These are phyloP conservation scores for Acanthurus leucopareius DNA, from an alignment of 2,797 vertebrate species.

Conservation along the genomic window DNA sequence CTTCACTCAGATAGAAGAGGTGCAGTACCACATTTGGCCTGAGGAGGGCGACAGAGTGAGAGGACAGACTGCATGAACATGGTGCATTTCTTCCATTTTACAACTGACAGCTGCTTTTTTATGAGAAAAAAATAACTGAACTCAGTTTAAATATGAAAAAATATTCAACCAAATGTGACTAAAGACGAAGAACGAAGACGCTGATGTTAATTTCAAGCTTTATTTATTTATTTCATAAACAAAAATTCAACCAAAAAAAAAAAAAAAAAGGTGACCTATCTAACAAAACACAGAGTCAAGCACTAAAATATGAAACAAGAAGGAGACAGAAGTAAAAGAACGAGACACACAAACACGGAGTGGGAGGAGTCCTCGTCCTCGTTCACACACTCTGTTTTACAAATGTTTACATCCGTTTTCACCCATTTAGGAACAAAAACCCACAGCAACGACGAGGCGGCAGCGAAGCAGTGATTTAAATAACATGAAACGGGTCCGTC, in stretches of 20 bases:
- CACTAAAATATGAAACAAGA: constrained; percentile 58
- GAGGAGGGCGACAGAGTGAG: neutral
- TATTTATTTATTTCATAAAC: constrained; percentile 75
- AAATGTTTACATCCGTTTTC: constrained; percentile 63
- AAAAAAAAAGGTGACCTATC: constrained; percentile 53
- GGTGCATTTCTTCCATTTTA: constrained; percentile 22
- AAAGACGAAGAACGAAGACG: neutral
- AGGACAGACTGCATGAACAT: neutral
- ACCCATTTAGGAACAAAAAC: constrained; percentile 28
- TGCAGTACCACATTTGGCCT: neutral
- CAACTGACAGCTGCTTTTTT: constrained; percentile 61
- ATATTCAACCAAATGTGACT: neutral
- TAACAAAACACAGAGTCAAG: constrained; percentile 62
- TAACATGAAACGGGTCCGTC: constrained; percentile 29
- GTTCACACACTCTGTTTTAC: constrained; percentile 34
- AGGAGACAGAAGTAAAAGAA: constrained; percentile 33
- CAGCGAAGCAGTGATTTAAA: constrained; percentile 48
- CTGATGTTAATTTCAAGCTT: constrained; percentile 56
- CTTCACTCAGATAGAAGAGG: neutral
- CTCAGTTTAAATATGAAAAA: neutral
- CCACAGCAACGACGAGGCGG: constrained; percentile 29
- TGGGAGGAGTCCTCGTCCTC: constrained; percentile 17
- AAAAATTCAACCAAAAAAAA: constrained; percentile 59
- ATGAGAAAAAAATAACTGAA: too few species aligned
- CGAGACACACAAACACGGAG: constrained; percentile 42